Conservation (phyloP, 2,888 invertebrate genomes). For the Gastrophysa polygoni region DNA sequence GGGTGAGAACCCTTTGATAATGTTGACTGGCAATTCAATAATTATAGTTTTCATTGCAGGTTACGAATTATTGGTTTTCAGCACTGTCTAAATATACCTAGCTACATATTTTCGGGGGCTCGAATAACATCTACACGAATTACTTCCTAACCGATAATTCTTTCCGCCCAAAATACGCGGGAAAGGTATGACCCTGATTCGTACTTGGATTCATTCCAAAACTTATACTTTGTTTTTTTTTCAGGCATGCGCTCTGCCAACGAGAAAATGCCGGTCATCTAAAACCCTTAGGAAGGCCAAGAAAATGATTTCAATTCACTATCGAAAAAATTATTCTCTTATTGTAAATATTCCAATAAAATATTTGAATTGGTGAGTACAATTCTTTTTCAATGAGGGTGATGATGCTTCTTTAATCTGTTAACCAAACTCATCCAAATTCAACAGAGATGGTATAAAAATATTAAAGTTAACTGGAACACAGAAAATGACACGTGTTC, state of each 20-base stretch:
- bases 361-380: slow-evolving; percentile 1
- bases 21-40: not conserved
- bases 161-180: not conserved
- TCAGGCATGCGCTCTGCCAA: not conserved
- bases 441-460: too few species aligned
- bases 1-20: not conserved
- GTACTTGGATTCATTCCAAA: not conserved
- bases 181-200: slow-evolving; percentile 1
- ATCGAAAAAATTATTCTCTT: not conserved
- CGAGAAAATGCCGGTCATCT: not conserved
- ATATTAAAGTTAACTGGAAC: too few species aligned
- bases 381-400: not conserved
- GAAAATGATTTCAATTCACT: not conserved
- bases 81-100: not conserved
- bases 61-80: not conserved
- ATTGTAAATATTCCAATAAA: not conserved
- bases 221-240: slow-evolving; percentile 1
- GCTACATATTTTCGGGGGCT: too few species aligned
- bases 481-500: too few species aligned
- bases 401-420: not conserved
- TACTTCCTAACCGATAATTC: not conserved
- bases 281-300: not conserved
- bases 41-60: not conserved
- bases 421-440: not conserved
- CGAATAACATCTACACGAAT: not conserved